Evolutionary conservation across 23 tunicate species (phyloP).

Genomic region (Trididemnum clinides): DNA sequence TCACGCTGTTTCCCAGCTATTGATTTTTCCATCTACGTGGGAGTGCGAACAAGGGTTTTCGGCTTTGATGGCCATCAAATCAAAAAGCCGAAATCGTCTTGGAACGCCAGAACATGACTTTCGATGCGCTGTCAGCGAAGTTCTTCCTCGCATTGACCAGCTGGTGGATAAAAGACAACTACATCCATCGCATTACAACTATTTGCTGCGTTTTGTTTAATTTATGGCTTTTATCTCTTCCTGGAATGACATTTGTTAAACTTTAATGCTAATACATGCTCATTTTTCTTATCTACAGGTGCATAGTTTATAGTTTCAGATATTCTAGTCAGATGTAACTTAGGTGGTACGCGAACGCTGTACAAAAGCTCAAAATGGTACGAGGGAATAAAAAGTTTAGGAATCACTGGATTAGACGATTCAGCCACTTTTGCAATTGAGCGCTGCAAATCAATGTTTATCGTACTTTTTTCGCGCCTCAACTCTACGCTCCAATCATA

Average conservation of each 20-base stretch:
- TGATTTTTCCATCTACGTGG: constrained; percentile 68
- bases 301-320: neutral
- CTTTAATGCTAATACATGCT: constrained; percentile 21
- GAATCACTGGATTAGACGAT: constrained; percentile 43
- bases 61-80: constrained; percentile 55
- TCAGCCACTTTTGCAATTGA: too few species aligned
- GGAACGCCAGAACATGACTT: constrained; percentile 59
- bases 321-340: constrained; percentile 10
- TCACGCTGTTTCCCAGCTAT: constrained; percentile 59
- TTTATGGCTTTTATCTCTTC: constrained; percentile 27
- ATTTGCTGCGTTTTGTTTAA: constrained; percentile 35
- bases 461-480: too few species aligned
- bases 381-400: constrained; percentile 56
- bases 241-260: constrained; percentile 24
- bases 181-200: constrained; percentile 62
- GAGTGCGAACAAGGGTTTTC: constrained; percentile 65
- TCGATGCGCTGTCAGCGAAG: constrained; percentile 73
- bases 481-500: too few species aligned
- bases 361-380: constrained; percentile 48
- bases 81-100: constrained; percentile 60
- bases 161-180: constrained; percentile 61
- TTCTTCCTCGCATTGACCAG: constrained; percentile 65
- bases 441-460: too few species aligned
- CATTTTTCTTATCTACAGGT: neutral
- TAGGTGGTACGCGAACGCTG: constrained; percentile 63